phyloP scores from a whole-genome alignment of 2,888 invertebrate genomes.

The Synergus itoensis region DNA sequence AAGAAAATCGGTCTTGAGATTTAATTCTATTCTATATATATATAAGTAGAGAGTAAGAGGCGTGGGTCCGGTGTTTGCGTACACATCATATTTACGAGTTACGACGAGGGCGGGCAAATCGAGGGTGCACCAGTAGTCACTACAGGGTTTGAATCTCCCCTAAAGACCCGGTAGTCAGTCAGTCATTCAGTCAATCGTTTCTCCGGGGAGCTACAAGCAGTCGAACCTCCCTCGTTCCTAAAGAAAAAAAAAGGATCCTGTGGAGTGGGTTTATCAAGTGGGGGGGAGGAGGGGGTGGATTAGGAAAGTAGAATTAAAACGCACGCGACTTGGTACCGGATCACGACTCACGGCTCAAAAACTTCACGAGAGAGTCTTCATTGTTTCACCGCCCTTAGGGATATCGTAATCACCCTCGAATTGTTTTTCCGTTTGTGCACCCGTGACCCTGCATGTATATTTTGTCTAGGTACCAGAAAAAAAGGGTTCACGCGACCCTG shows the following conservation, averaged over 20 bases:
- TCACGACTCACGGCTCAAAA: conserved; percentile 58
- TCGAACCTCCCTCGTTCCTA: conserved; percentile 16
- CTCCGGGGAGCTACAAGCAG: conserved; percentile 47
- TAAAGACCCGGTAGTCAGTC: conserved; percentile 52
- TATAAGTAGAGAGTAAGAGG: conserved; percentile 35
- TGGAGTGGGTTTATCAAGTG: conserved; percentile 40
- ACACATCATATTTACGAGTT: conserved; percentile 49
- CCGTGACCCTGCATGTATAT: conserved; percentile 58
- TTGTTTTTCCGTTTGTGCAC: conserved; percentile 59
- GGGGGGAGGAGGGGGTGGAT: conserved; percentile 49
- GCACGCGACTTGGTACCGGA: conserved; percentile 61
- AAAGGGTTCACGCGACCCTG: conserved; percentile 41
- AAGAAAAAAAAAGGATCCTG: neutral
- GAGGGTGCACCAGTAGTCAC: conserved; percentile 29
- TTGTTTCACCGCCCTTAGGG: conserved; percentile 61
- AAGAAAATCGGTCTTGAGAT: too few relatives aligned
- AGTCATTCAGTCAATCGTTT: conserved; percentile 71
- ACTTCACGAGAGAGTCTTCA: conserved; percentile 54
- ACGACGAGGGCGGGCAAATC: conserved; percentile 51
- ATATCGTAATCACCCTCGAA: conserved; percentile 65
- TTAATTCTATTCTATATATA: too few relatives aligned
- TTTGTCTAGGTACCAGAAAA: conserved; percentile 48
- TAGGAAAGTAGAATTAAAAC: conserved; percentile 69
- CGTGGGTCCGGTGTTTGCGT: conserved; percentile 52
- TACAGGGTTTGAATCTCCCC: neutral